These are phyloP conservation scores for Leptodactylus fuscus DNA, from an alignment of 2,113 vertebrate species.

Conservation along the genomic window DNA sequence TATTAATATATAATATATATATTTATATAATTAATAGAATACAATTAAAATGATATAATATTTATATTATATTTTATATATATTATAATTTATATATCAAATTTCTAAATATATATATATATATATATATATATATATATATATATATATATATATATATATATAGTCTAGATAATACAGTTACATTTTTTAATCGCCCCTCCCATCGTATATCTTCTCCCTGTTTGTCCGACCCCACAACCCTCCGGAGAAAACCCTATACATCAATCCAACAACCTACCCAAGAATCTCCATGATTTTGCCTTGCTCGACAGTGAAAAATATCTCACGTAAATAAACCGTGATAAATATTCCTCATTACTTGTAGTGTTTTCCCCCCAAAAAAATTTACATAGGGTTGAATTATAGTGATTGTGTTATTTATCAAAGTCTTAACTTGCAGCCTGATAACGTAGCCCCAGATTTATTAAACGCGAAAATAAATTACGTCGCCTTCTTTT, in stretches of 20 bases:
- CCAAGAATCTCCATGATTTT: too few species aligned
- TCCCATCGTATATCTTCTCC: neutral
- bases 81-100: too few species aligned
- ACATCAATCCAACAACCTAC: too few species aligned
- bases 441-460: neutral
- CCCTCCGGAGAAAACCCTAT: slow-evolving; percentile 2
- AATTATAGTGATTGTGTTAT: slow-evolving; percentile 31
- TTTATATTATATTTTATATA: too few species aligned
- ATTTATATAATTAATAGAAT: too few species aligned
- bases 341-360: slow-evolving; percentile 40
- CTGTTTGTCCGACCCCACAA: slow-evolving; percentile 8
- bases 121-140: too few species aligned
- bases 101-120: too few species aligned
- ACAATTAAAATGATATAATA: too few species aligned
- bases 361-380: neutral
- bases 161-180: too few species aligned
- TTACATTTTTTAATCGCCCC: neutral
- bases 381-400: slow-evolving; percentile 7
- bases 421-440: slow-evolving; percentile 24
- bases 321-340: neutral
- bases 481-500: neutral
- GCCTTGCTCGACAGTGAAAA: neutral
- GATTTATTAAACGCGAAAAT: slow-evolving; percentile 25
- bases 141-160: too few species aligned
- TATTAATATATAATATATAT: too few species aligned